A percentile compares a stretch with the other conserved stretches of the same genome.
These are phyloP conservation scores for Zaprionus nigranus DNA, from an alignment of 1,140 invertebrate species.

Conservation along the genomic window DNA sequence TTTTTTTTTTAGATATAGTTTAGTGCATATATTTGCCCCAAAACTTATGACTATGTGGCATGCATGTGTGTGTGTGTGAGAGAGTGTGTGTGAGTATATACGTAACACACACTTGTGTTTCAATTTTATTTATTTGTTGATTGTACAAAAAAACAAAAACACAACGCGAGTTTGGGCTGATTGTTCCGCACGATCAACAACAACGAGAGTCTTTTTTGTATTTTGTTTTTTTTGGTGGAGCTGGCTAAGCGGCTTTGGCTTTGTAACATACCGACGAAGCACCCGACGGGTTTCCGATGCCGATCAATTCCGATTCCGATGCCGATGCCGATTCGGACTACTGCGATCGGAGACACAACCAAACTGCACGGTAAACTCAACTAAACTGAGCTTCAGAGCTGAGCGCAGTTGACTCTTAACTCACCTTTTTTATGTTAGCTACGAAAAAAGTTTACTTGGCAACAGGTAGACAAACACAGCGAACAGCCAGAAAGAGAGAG, in stretches of 20 bases:
- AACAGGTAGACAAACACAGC: conserved; percentile 61
- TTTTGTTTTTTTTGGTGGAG: conserved; percentile 29
- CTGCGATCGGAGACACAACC: conserved; percentile 53
- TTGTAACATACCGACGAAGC: conserved; percentile 55
- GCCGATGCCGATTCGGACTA: conserved; percentile 21
- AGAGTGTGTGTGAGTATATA: conserved; percentile 11
- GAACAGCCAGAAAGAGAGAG: conserved; percentile 1
- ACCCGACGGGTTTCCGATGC: conserved; percentile 47
- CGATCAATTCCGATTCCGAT: conserved; percentile 44
- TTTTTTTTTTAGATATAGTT: not conserved
- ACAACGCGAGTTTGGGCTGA: conserved; percentile 35
- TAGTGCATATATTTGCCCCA: conserved; percentile 12
- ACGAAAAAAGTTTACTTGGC: conserved; percentile 62
- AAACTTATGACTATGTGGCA: conserved; percentile 24
- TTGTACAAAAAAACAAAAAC: conserved; percentile 53
- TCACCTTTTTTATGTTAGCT: conserved; percentile 38
- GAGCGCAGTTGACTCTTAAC: conserved; percentile 65
- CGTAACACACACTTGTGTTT: conserved; percentile 54
- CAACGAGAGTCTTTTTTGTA: conserved; percentile 33
- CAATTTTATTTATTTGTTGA: conserved; percentile 43
- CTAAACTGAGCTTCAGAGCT: conserved; percentile 70
- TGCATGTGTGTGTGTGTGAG: conserved; percentile 8
- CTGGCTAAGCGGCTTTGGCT: conserved; percentile 44
- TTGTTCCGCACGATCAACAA: conserved; percentile 57
- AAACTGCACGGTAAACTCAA: conserved; percentile 65